Evolutionary conservation across 2,797 vertebrate species (phyloP).

Genomic region (Amblyopsis hoosieri): DNA sequence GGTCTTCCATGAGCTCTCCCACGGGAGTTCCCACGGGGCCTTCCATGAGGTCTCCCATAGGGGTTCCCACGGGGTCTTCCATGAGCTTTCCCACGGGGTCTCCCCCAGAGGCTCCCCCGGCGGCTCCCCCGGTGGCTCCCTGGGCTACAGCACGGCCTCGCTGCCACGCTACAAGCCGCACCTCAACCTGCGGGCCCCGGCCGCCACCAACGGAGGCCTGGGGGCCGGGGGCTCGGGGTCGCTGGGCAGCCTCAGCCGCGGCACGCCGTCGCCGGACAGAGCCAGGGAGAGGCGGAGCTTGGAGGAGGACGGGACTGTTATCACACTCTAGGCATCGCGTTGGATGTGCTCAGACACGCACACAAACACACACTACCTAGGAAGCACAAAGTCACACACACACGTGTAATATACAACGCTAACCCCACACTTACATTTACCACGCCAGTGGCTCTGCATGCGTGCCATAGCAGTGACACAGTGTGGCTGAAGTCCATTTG

Average conservation of each 20-base stretch:
- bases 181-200: slow-evolving; percentile 74
- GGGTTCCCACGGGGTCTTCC: no score
- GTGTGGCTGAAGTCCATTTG: slow-evolving; percentile 7
- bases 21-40: no score
- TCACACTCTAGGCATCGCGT: slow-evolving; percentile 83
- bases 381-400: slow-evolving; percentile 41
- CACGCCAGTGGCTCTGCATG: slow-evolving; percentile 45
- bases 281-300: slow-evolving; percentile 75
- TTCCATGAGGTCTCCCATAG: no score
- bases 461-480: slow-evolving; percentile 65
- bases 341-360: not conserved
- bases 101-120: slow-evolving; percentile 55
- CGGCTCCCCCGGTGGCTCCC: slow-evolving; percentile 28
- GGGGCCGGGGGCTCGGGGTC: slow-evolving; percentile 70
- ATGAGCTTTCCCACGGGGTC: slow-evolving; percentile 4
- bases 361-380: slow-evolving; percentile 20
- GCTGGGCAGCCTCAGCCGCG: slow-evolving; percentile 48
- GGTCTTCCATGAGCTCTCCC: no score
- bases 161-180: slow-evolving; percentile 85
- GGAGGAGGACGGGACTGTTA: slow-evolving; percentile 95
- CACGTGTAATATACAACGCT: slow-evolving; percentile 16
- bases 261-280: slow-evolving; percentile 65
- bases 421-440: slow-evolving; percentile 13
- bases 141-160: slow-evolving; percentile 80
- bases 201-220: slow-evolving; percentile 81